Evolutionary conservation across 2,888 invertebrate species (phyloP).

Genomic region (Rhaphigaster nebulosa): DNA sequence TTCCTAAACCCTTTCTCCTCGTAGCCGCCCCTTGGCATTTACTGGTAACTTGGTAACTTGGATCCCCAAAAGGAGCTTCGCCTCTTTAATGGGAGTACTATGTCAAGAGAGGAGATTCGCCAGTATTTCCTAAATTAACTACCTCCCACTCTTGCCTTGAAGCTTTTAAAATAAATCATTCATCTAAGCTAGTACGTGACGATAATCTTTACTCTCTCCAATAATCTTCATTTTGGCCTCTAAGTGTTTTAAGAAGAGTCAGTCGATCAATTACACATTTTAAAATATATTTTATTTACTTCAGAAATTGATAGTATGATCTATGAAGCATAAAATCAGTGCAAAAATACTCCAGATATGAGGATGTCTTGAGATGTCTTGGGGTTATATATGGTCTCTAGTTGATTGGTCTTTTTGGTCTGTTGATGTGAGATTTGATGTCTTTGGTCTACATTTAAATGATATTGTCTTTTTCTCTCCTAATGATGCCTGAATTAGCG

Average conservation of each 20-base stretch:
- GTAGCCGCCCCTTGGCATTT: neutral
- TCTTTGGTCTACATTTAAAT: too few species aligned
- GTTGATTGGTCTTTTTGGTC: too few species aligned
- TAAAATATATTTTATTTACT: too few species aligned
- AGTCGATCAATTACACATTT: neutral
- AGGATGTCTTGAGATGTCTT: too few species aligned
- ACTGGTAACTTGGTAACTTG: constrained; percentile 34
- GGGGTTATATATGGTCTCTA: too few species aligned
- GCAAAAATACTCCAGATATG: too few species aligned
- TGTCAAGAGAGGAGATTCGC: constrained; percentile 48
- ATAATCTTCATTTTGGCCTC: neutral
- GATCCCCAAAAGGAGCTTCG: neutral
- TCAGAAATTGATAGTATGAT: too few species aligned
- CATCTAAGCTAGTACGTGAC: neutral
- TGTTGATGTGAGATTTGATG: too few species aligned
- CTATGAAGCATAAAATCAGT: too few species aligned
- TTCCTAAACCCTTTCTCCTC: constrained; percentile 42
- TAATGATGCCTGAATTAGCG: too few species aligned
- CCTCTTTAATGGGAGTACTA: constrained; percentile 48
- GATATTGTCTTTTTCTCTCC: too few species aligned
- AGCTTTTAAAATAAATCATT: constrained; percentile 43
- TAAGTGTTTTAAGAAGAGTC: neutral
- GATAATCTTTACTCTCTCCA: neutral
- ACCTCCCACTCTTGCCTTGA: neutral
- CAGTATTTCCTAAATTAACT: constrained; percentile 44